phyloP scores from a whole-genome alignment of 2,113 vertebrate species.

The Chionis minor region DNA sequence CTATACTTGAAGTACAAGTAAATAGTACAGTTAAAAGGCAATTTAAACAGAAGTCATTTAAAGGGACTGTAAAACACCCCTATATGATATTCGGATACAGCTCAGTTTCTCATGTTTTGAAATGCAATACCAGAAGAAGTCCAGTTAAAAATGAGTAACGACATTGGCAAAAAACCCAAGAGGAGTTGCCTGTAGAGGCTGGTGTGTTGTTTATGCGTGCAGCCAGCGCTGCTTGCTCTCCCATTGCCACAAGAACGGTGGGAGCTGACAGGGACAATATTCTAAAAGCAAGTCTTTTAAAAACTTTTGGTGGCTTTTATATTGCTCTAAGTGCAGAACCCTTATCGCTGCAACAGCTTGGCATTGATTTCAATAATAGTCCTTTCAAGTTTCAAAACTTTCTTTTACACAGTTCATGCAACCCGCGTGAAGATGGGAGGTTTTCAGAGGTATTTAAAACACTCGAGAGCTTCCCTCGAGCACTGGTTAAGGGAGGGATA shows the following conservation, averaged over 20 bases:
- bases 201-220: background rate
- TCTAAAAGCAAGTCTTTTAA: background rate
- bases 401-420: fast-evolving
- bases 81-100: background rate
- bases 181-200: background rate
- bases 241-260: fast-evolving
- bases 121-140: background rate
- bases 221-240: background rate
- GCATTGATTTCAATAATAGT: background rate
- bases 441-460: background rate
- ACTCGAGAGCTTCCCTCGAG: background rate
- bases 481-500: fast-evolving
- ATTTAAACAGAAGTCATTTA: background rate
- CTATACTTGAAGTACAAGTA: background rate
- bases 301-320: background rate
- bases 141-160: background rate
- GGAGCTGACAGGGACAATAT: background rate
- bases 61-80: background rate
- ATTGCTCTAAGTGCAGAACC: background rate
- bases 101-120: background rate
- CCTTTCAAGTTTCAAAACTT: background rate
- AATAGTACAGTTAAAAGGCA: background rate
- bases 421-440: background rate
- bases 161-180: background rate
- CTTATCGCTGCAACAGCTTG: too few relatives aligned